These are phyloP conservation scores for Halisarca cf. caerulea DNA, from an alignment of 37 sponge, comb jelly and placozoan genomes.

Conservation along the genomic window DNA sequence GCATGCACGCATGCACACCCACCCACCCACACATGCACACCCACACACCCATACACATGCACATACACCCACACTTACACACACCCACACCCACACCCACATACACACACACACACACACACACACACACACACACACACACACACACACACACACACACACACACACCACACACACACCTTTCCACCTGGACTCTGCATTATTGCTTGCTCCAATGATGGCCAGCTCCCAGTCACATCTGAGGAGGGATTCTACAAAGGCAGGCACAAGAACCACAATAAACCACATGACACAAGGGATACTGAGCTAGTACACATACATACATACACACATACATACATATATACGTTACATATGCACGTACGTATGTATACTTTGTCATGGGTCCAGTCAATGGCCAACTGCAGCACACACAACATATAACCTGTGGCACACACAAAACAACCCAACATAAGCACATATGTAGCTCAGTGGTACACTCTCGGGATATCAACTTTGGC, in stretches of 20 bases:
- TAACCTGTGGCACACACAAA: too few species aligned
- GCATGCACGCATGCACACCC: background rate
- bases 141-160: constrained; percentile 38
- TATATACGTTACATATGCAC: too few species aligned
- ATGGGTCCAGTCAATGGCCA: too few species aligned
- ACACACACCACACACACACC: constrained; percentile 35
- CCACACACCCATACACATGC: background rate
- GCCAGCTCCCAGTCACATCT: constrained; percentile 72
- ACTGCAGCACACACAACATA: too few species aligned
- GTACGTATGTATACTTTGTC: too few species aligned
- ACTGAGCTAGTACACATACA: background rate
- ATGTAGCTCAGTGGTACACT: too few species aligned
- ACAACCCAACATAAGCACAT: too few species aligned
- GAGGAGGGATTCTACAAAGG: background rate
- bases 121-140: constrained; percentile 22
- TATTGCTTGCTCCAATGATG: constrained; percentile 46
- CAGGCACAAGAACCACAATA: background rate
- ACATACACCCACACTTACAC: background rate
- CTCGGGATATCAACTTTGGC: too few species aligned
- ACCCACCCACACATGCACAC: background rate
- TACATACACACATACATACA: background rate
- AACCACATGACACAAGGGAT: background rate
- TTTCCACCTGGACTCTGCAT: background rate
- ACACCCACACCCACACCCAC: background rate
- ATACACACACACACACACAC: constrained; percentile 17